Conservation (phyloP, 2,797 vertebrate species). For the Tenualosa thibaudeaui region DNA sequence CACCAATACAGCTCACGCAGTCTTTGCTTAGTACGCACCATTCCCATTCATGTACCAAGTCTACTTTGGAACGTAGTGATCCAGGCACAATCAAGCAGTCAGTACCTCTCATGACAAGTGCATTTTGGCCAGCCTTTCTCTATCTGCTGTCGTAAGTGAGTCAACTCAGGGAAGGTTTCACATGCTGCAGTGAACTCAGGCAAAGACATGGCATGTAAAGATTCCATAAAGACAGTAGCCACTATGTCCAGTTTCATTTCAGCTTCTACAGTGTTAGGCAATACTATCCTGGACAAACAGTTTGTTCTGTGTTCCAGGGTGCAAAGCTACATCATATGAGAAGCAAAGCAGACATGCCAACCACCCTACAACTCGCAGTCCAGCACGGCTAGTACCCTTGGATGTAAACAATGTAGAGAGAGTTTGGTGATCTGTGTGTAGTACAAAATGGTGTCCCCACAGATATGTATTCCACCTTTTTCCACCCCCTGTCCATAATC, state of each 20-base stretch:
- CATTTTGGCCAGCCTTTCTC: slow-evolving; percentile 19
- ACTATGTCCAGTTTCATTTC: slow-evolving; percentile 8
- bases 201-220: not conserved
- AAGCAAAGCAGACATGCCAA: slow-evolving; percentile 30
- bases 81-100: not conserved
- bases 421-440: slow-evolving; percentile 31
- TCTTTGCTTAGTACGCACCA: slow-evolving; percentile 16
- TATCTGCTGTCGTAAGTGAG: too few relatives aligned
- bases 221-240: not conserved
- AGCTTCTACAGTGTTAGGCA: not conserved
- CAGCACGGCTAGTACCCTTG: slow-evolving; percentile 25
- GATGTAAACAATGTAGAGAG: slow-evolving; percentile 34
- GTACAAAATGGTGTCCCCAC: slow-evolving; percentile 24
- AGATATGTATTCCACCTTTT: slow-evolving; percentile 25
- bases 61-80: not conserved
- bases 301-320: not conserved
- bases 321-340: slow-evolving; percentile 26
- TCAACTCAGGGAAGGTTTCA: slow-evolving; percentile 10
- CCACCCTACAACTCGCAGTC: slow-evolving; percentile 24
- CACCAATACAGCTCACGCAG: slow-evolving; percentile 11
- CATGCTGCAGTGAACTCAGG: slow-evolving; percentile 19
- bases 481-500: not conserved
- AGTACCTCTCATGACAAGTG: slow-evolving; percentile 23
- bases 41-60: not conserved
- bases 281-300: slow-evolving; percentile 12